Conservation (phyloP, 2,888 invertebrate species). For the Troilus luridus region DNA sequence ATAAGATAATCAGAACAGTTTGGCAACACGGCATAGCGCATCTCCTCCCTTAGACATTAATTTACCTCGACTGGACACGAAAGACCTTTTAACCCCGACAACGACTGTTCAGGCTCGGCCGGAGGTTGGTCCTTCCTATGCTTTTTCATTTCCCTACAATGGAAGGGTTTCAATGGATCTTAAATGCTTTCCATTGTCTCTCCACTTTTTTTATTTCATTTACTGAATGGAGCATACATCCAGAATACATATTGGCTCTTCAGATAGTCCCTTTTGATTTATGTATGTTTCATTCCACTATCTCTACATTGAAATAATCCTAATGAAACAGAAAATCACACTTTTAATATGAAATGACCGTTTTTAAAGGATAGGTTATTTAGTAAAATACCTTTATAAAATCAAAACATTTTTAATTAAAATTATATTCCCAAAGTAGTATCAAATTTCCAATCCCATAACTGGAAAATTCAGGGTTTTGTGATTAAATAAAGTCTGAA, state of each 20-base stretch:
- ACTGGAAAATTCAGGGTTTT: no score
- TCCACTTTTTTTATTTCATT: constrained; percentile 23
- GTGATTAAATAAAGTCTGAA: no score
- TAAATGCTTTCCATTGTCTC: neutral
- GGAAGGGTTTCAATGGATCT: neutral
- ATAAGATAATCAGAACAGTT: neutral
- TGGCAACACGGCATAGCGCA: neutral
- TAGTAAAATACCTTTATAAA: no score
- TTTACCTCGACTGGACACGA: neutral
- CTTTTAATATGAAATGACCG: no score
- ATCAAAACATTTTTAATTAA: no score
- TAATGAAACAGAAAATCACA: neutral
- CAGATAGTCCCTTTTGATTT: neutral
- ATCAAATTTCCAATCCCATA: no score
- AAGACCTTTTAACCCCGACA: neutral
- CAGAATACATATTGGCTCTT: neutral
- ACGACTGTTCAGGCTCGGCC: neutral
- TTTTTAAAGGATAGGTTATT: no score
- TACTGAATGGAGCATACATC: neutral
- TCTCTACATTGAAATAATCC: neutral
- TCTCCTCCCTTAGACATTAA: neutral
- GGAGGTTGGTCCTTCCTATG: neutral
- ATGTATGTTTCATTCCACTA: neutral
- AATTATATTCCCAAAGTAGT: no score
- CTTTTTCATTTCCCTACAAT: constrained; percentile 4